phyloP scores from a whole-genome alignment of 1,140 invertebrate genomes.

The Caligus rogercresseyi region DNA sequence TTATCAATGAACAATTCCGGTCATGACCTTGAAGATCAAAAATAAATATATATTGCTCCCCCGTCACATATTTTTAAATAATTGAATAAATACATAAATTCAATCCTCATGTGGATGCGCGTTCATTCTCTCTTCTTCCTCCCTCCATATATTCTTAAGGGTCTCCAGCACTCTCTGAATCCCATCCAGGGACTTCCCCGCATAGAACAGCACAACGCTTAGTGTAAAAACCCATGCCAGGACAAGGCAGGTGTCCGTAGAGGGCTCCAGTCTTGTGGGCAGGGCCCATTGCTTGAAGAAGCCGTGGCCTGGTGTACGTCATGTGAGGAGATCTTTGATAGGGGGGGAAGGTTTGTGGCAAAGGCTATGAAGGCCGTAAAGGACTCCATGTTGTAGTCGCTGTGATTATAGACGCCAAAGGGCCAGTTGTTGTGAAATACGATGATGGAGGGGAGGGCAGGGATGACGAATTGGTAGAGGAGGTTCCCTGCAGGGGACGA shows the following conservation, averaged over 20 bases:
- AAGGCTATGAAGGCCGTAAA: conserved; percentile 59
- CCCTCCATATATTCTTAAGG: conserved; percentile 69
- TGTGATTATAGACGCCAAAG: conserved; percentile 64
- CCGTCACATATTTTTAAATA: too few species aligned
- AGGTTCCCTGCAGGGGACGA: conserved; percentile 29
- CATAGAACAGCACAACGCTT: conserved; percentile 49
- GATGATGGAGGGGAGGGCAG: conserved; percentile 75
- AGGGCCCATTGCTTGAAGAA: conserved; percentile 61
- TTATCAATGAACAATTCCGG: too few species aligned
- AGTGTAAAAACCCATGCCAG: conserved; percentile 68
- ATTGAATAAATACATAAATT: too few species aligned
- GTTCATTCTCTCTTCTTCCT: too few species aligned
- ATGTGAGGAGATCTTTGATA: conserved; percentile 44
- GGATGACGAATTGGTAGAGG: conserved; percentile 76
- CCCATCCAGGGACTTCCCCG: conserved; percentile 56
- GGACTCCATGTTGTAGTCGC: conserved; percentile 53
- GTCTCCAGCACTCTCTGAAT: conserved; percentile 59
- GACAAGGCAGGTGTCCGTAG: conserved; percentile 60
- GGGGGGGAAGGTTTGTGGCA: conserved; percentile 39
- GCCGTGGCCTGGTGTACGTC: too few species aligned
- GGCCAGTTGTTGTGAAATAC: conserved; percentile 78
- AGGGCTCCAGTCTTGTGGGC: conserved; percentile 45
- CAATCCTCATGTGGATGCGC: too few species aligned
- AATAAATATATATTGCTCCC: too few species aligned
- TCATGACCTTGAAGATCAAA: too few species aligned